These are phyloP conservation scores for Scleropages formosus DNA, from an alignment of 2,797 vertebrate species.

Conservation along the genomic window DNA sequence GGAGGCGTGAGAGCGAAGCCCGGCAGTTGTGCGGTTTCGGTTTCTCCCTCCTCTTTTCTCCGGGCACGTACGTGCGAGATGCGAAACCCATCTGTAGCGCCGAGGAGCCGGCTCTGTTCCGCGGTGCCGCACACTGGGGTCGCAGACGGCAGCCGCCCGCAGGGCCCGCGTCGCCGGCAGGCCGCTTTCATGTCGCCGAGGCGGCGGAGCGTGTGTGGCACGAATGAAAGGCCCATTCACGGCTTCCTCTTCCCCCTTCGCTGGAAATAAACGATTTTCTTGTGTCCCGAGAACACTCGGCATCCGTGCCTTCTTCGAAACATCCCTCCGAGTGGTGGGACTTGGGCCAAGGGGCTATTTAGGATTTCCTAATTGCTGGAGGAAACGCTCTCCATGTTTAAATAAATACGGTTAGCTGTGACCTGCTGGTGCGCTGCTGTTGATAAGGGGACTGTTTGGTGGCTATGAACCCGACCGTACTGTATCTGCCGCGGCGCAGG, in stretches of 20 bases:
- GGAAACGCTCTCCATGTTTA: constrained; percentile 83
- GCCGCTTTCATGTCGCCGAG: constrained; percentile 43
- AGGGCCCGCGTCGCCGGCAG: constrained; percentile 32
- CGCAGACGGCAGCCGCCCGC: constrained; percentile 38
- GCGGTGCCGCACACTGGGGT: neutral
- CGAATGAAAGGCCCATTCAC: constrained; percentile 45
- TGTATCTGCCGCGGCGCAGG: constrained; percentile 70
- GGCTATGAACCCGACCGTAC: constrained; percentile 69
- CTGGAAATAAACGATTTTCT: constrained; percentile 43
- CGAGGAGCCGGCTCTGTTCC: neutral
- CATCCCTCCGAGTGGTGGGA: constrained; percentile 50
- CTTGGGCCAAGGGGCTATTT: constrained; percentile 68
- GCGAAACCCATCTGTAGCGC: neutral
- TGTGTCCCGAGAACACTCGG: constrained; percentile 30
- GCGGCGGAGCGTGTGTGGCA: constrained; percentile 43
- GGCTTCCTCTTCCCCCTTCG: constrained; percentile 11
- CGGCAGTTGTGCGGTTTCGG: too few relatives aligned
- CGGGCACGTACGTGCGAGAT: neutral
- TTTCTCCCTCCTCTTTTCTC: neutral
- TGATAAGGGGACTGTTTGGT: constrained; percentile 79
- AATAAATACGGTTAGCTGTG: constrained; percentile 86
- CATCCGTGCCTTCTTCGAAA: constrained; percentile 20
- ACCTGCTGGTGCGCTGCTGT: constrained; percentile 69
- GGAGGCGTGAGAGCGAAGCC: neutral
- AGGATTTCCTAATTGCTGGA: constrained; percentile 82